phyloP scores from a whole-genome alignment of 2,888 invertebrate species.

The Rhagonycha fulva region DNA sequence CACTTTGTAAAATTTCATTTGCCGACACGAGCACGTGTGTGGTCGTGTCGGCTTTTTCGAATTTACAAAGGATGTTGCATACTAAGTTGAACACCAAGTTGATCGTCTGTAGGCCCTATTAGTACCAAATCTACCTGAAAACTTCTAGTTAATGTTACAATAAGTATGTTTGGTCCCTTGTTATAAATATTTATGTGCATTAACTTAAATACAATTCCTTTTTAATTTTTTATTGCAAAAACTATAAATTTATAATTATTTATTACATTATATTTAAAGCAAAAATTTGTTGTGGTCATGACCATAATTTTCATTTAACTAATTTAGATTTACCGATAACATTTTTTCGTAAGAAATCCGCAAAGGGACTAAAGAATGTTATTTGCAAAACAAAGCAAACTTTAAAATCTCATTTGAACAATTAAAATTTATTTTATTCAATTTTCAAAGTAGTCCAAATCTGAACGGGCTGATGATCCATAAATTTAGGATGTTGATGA shows the following conservation, averaged over 20 bases:
- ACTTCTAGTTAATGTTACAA: neutral
- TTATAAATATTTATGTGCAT: neutral
- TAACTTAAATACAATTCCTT: neutral
- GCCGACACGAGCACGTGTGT: no score
- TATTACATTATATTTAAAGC: neutral
- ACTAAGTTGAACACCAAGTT: no score
- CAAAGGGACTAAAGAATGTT: neutral
- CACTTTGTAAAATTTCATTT: no score
- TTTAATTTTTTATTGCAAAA: neutral
- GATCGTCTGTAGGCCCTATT: no score
- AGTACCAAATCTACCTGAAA: constrained; percentile 2
- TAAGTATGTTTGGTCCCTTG: neutral
- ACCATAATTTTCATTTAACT: neutral
- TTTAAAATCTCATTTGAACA: neutral
- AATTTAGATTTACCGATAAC: neutral
- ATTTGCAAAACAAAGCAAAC: neutral
- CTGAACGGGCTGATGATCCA: neutral
- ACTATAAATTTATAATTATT: neutral
- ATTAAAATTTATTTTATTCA: neutral
- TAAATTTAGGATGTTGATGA: neutral
- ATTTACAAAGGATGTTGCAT: no score
- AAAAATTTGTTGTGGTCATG: neutral
- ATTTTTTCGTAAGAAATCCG: neutral
- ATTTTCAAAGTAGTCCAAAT: neutral
- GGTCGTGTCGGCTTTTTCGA: no score